Base-by-base conservation (phyloP, 2,888 invertebrate genomes). In the Suillia variegata region DNA sequence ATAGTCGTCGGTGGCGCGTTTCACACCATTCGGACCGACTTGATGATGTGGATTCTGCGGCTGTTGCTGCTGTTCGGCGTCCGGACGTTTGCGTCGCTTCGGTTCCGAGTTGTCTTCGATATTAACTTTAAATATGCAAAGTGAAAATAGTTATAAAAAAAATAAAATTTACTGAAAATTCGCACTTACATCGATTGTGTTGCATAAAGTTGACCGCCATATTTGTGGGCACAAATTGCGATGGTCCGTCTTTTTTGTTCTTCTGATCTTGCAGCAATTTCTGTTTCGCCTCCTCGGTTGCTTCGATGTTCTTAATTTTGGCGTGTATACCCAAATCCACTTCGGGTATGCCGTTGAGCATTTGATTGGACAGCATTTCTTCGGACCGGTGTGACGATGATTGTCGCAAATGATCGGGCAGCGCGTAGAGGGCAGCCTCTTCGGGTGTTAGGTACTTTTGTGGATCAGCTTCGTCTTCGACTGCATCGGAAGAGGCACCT, bases 351-450 rank as follows among this genome's bases (percentile, higher is more conserved):
- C 99, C 99, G 77, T 96, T 98, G 3, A 99, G 85, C 99, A 99
- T 99, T 85, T 99, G 98, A 86, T 98, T 98, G 2, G 98, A 98
- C 72, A 99, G 87, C 96, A 99, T 98, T 84, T 99, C 99, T 82
- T 99, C 98, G 1, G 94, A 96, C 76, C 92, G 87, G 71, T 94
- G 92, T 0, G 92, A 88, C 0, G 94, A 92, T 1, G 94, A 93
- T 60, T 92, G 89, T 61, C 96, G 85, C 55, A 97, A 84, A 79
- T 96, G 92, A 70, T 94, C 93, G 1, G 98, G 97, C 15, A 98
- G 86, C 2, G 96, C 92, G 67, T 91, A 88, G 48, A 97, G 82
- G 0, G 95, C 95, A 20, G 94, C 94, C 83, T 95, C 95, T 81
- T 95, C 95, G 0, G 94, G 94, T 45, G 93, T 91, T 64, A 91